Evolutionary conservation across 2,797 vertebrate genomes (phyloP), one percentile per base, ranked within the genome.

Genomic region (Percopsis omiscomaycus): DNA sequence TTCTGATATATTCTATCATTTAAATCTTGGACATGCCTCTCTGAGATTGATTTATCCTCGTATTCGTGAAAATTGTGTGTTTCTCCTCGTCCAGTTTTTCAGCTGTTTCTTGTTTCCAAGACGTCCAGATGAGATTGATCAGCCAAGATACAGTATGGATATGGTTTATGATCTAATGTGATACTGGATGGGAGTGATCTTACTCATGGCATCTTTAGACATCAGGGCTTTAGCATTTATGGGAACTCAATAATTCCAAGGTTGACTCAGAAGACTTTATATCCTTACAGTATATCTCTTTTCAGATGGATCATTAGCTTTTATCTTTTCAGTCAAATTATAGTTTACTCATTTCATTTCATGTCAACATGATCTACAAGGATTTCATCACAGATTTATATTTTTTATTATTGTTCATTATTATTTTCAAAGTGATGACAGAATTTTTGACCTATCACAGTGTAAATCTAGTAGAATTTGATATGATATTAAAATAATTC

Each of bases 361-460:
- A 61, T 52, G 67, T 70, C 63, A 68, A 15, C 42, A 64, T 52
- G 44, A 67, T 60, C 60, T 60, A 59, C 27, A 30, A 37, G 11
- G 27, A 55, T 60, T 77, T 69, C 57, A 57, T 74, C 44, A 47
- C 49, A 59, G 10, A 42, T n/a, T 52, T 46, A 46, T 53, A 15
- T 55, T 66, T 55, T 66, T 28, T 15, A 46, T 72, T 72, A 44
- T 22, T 37, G 16, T 68, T 71, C 30, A 47, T 11, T 68, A 47
- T 74, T 4, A 53, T 62, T 78, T 49, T 70, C 48, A 59, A 81
- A 68, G 16, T 28, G 4, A n/a, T 37, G 47, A 27, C 30, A 50
- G 64, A 61, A 77, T 77, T 71, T 66, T 66, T 78, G 49, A 61
- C 32, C 59, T 46, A 50, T 74, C 72, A 79, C 22, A 28, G 44